Base-by-base conservation (phyloP, 2,113 vertebrate genomes). In the Chroicocephalus ridibundus region DNA sequence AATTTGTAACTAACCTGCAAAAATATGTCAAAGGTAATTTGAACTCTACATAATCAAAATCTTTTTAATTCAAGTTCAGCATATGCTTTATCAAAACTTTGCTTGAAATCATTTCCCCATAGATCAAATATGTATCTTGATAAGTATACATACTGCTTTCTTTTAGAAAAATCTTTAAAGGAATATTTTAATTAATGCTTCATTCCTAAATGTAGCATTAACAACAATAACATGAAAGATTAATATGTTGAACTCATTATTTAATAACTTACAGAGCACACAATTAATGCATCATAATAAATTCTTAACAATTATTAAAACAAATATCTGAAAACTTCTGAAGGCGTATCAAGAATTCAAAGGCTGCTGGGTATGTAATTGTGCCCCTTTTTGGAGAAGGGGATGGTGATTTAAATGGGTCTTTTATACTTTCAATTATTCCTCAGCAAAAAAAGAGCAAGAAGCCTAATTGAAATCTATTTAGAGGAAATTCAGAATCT, bases 1-100 rank as follows among this genome's bases (percentile, higher is more conserved):
- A 98, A 97, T 97, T 96, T 97, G 68, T 97, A 97, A 97, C 94
- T 96, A 98, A 96, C 95, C 95, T 97, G 93, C 86, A 98, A 98
- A 97, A 97, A 97, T 91, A 87, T 97, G 97, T 97, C 97, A 98
- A 96, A 97, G 95, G 91, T 95, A 97, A 98, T 98, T 94, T 97
- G 96, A 98, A 97, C 95, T 91, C 82, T 91, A 97, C 90, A 96
- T 95, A 97, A 95, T 82, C 91, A 97, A 98, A 97, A 98, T 89
- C 86, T 91, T 94, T 97, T 96, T 93, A 97, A 98, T 97, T 98
- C 96, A 89, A 96, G 47, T 96, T 96, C 44, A 97, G 93, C 97
- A 97, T 97, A 98, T 97, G 94, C 91, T 96, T 34, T 84, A 95
- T 81, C 79, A 96, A 98, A 97, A 95, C 86, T 96, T 38, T 85